Percentiles rank a stretch among this genome's conserved stretches.
phyloP scores from a whole-genome alignment of 2,113 vertebrate species.

The Trochalopteron elliotii region DNA sequence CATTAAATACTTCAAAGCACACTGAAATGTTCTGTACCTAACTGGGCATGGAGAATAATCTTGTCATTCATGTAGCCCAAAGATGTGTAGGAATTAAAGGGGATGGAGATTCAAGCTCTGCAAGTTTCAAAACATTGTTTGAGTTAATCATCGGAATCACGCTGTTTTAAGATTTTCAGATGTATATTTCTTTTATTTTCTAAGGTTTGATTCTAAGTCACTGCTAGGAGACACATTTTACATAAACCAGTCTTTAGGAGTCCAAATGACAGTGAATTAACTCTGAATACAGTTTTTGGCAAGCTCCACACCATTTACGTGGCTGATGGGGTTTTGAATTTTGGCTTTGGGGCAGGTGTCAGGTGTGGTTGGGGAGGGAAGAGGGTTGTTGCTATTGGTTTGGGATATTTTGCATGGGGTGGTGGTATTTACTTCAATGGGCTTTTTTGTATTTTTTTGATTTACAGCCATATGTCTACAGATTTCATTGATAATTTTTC shows the following conservation, averaged over 20 bases:
- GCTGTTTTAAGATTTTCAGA: background rate
- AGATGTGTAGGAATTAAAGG: background rate
- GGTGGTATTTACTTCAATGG: background rate
- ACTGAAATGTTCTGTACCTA: background rate
- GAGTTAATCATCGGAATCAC: background rate
- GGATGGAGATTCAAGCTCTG: background rate
- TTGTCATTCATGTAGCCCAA: background rate
- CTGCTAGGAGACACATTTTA: background rate
- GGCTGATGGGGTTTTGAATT: background rate
- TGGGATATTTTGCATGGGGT: rapidly evolving
- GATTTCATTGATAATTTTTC: background rate
- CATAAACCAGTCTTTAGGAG: background rate
- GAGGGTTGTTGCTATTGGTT: rapidly evolving
- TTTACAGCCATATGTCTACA: background rate
- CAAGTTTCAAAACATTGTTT: background rate
- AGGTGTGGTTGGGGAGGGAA: background rate
- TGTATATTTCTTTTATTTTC: background rate
- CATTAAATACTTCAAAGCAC: background rate
- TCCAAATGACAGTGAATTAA: background rate
- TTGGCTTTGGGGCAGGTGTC: background rate
- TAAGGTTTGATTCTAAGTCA: background rate
- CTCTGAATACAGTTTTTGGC: background rate
- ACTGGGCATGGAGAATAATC: background rate
- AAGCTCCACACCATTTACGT: background rate
- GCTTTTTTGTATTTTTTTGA: background rate